Evolutionary conservation across 2,113 vertebrate genomes (phyloP), one percentile per base, ranked within the genome.

Genomic region (Ctenomys sociabilis): DNA sequence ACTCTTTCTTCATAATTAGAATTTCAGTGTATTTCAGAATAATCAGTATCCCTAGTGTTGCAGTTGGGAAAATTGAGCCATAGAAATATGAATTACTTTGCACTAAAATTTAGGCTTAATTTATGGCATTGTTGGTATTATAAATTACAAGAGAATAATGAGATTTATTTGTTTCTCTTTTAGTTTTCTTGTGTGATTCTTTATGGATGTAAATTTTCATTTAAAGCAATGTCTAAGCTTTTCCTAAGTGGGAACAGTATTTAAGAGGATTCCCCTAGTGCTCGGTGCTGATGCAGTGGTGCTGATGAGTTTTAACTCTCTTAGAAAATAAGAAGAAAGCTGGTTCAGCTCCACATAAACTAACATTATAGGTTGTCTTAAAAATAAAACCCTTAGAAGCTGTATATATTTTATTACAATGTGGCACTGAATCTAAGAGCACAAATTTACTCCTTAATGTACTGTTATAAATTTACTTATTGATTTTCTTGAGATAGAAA

Each of bases 321-420:
- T 85, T 26, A 40, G 61, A 63, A 95, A 89, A n/a, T 77, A 80
- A 84, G n/a, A 77, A 28, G n/a, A 95, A 94, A 85, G 7, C 19
- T 78, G 12, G 0, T 82, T 93, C 52, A 85, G 11, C 61, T 95
- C 16, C 64, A 88, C 30, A 75, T 54, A 82, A 85, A 93, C 10
- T 21, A 30, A 57, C 8, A 37, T 68, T 84, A 63, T 49, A 89
- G 90, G 7, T 72, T 81, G 77, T 35, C 37, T 95, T 59, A 28
- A 78, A 94, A 88, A 37, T 4, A 82, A 85, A 70, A 61, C 16
- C 28, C 16, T 86, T 72, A 68, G 22, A 52, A 40, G 43, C 8
- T 83, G 28, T 22, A 63, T 66, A 72, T 80, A 66, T 45, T 86
- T 81, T 66, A 52, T 24, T 61, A 87, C 12, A 84, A 21, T 28